Base-by-base conservation (phyloP, 2,113 vertebrate genomes). In the Periophthalmus modestus region DNA sequence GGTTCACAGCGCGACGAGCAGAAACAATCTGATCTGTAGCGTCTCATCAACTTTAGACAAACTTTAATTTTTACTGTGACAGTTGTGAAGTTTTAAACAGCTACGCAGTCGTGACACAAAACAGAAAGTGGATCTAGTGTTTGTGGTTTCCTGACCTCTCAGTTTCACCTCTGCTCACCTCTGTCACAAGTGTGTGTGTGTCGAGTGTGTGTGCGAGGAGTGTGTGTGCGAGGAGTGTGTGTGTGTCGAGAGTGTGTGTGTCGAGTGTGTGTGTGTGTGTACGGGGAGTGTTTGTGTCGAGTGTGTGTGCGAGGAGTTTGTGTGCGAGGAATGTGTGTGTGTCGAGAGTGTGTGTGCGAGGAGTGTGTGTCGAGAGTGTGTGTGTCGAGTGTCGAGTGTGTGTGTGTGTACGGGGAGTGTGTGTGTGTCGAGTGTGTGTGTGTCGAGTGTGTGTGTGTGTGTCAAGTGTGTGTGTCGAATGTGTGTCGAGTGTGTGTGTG, bases 161-260 rank as follows among this genome's bases (percentile, higher is more conserved):
- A 59, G 7, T 57, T 68, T 58, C 24, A 73, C 12, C 33, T 77
- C 54, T 23, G 55, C 66, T 58, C 65, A 24, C 63, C 61, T 72
- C 5, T 13, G 39, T 0, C 34, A 7, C 12, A 4, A 4, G n/a
- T 69, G 36, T 61, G 7, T 39, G 21, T 69, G 39, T 65, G 34
- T 52, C 28, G 28, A 28, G 28, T 71, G 66, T 46, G 46, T 48
- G 62, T 19, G 50, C 15, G 16, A 63, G 4, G 66, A 34, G 34
- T 7, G 9, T 54, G 6, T 47, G 50, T 46, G 36, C 28, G 28
- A 28, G 28, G 28, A 28, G 28, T 28, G n/a, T n/a, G n/a, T n/a
- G n/a, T 69, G 39, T 65, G 34, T 52, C 28, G 28, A 28, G 28
- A 5, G 68, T 71, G 66, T 46, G 46, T 48, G 62, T 19, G 50